phyloP scores from a whole-genome alignment of 2,113 vertebrate species.

The Sula dactylatra region DNA sequence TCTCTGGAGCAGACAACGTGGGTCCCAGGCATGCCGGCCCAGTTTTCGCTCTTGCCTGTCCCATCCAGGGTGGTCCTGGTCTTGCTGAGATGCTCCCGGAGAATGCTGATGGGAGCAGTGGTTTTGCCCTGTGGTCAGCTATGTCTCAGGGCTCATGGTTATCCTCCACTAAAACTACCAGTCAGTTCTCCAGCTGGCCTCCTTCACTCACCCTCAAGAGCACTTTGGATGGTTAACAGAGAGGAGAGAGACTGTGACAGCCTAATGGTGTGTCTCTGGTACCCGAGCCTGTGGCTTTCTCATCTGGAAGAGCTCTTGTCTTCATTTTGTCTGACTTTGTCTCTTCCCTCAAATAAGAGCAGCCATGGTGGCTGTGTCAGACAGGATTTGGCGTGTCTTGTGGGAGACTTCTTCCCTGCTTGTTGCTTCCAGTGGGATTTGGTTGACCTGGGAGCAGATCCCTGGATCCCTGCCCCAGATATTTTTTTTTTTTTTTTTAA shows the following conservation, averaged over 20 bases:
- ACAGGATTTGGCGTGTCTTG: neutral
- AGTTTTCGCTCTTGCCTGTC: neutral
- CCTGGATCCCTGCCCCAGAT: neutral
- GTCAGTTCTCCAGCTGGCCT: neutral
- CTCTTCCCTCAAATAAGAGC: neutral
- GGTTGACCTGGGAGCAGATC: neutral
- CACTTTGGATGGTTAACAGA: neutral
- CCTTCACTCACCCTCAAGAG: neutral
- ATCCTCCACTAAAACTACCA: neutral
- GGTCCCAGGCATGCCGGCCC: neutral
- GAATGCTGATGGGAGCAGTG: neutral
- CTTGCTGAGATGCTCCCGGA: neutral
- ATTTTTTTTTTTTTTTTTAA: neutral
- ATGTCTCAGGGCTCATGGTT: neutral
- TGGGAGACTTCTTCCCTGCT: neutral
- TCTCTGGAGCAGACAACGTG: neutral
- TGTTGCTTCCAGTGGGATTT: neutral
- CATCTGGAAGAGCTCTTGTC: neutral
- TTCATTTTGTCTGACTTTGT: neutral
- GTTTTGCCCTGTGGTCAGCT: slow-evolving; percentile 2
- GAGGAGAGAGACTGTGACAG: neutral
- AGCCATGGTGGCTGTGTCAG: neutral
- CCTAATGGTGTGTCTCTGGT: neutral
- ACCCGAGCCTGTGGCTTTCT: neutral
- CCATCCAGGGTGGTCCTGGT: neutral